phyloP scores from a whole-genome alignment of 2,888 invertebrate species.

The Scelioninae gen. 2 region DNA sequence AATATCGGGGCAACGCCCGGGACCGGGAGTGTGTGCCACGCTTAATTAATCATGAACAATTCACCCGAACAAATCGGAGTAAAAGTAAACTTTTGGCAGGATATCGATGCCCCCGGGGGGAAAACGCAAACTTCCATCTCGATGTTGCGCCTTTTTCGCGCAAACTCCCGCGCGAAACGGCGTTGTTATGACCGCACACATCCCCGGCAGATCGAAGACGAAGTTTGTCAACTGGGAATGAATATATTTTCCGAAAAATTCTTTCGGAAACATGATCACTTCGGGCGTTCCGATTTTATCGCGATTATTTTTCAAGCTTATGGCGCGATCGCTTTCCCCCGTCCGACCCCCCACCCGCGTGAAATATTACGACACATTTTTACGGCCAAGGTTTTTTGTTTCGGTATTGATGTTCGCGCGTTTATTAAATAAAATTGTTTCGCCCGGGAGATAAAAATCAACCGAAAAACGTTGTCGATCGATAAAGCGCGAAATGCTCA shows the following conservation, averaged over 20 bases:
- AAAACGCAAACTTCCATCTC: conserved; percentile 27
- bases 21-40: conserved; percentile 22
- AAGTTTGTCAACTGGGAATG: conserved; percentile 32
- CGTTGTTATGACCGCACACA: conserved; percentile 27
- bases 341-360: background rate
- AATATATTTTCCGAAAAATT: conserved; percentile 31
- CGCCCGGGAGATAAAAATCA: no score
- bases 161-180: conserved; percentile 9
- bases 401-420: no score
- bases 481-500: no score
- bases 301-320: conserved; percentile 35
- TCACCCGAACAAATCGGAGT: conserved; percentile 46
- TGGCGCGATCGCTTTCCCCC: conserved; percentile 1
- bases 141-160: conserved; percentile 26
- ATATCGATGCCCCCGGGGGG: conserved; percentile 36
- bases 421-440: background rate
- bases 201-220: conserved; percentile 18
- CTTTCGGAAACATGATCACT: conserved; percentile 28
- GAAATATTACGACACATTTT: conserved; percentile 9
- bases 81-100: conserved; percentile 42
- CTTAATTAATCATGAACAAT: conserved; percentile 58
- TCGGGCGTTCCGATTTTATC: conserved; percentile 29
- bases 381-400: no score
- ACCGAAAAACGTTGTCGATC: background rate
- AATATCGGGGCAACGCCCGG: conserved; percentile 18